Percentiles rank a stretch among this genome's conserved stretches.
phyloP scores from a whole-genome alignment of 2,888 invertebrate species.

The Meganola albula region DNA sequence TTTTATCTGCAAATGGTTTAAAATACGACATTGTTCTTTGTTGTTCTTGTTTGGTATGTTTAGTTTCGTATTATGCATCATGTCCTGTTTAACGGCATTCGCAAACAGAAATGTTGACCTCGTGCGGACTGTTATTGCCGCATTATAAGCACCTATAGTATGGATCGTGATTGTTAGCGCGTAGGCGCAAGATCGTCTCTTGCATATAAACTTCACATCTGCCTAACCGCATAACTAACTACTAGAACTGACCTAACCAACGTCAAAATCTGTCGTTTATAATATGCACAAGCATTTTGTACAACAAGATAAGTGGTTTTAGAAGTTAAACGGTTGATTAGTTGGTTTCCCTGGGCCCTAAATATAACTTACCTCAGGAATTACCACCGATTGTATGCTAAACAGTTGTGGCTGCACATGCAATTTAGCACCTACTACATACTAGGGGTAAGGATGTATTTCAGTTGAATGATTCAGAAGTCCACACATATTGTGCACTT shows the following conservation, averaged over 20 bases:
- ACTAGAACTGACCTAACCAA: neutral
- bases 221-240: conserved; percentile 61
- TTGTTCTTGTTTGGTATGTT: too few species aligned
- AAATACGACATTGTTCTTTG: too few species aligned
- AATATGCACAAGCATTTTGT: too few species aligned
- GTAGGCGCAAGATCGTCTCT: conserved; percentile 48
- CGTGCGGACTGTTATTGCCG: conserved; percentile 68
- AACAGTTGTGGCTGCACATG: conserved; percentile 37
- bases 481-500: too few species aligned
- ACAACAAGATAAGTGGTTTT: too few species aligned
- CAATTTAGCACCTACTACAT: too few species aligned
- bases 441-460: too few species aligned
- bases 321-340: too few species aligned
- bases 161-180: conserved; percentile 47
- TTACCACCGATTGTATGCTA: conserved; percentile 72
- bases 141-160: conserved; percentile 58
- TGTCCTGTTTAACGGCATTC: conserved; percentile 43
- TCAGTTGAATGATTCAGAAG: too few species aligned
- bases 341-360: too few species aligned
- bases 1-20: too few species aligned
- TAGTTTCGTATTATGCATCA: conserved; percentile 46
- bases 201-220: conserved; percentile 62
- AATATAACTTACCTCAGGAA: conserved; percentile 57
- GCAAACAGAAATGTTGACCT: conserved; percentile 60
- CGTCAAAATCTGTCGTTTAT: too few species aligned